These are phyloP conservation scores for Microcebus murinus DNA, from an alignment of 2,113 vertebrate species.

Conservation along the genomic window DNA sequence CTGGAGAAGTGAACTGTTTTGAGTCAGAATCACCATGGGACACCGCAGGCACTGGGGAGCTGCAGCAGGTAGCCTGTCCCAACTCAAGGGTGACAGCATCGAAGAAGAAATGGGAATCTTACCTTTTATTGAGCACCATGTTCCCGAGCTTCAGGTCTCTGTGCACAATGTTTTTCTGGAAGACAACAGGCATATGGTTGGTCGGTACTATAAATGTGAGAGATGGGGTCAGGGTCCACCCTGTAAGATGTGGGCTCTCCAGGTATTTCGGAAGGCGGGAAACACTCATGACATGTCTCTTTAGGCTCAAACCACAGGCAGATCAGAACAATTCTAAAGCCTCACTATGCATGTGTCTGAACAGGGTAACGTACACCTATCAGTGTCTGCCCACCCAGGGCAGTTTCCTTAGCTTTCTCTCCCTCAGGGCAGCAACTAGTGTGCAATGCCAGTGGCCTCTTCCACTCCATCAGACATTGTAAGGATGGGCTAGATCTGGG, in stretches of 20 bases:
- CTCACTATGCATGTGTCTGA: accelerated
- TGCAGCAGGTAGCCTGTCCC: neutral
- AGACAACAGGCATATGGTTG: constrained; percentile 55
- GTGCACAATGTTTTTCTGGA: constrained; percentile 99
- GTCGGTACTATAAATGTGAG: neutral
- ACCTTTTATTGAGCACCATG: constrained; percentile 99
- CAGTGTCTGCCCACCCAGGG: neutral
- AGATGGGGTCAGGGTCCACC: neutral
- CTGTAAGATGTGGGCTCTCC: neutral
- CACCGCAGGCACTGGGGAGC: accelerated
- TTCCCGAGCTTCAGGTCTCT: constrained; percentile 99
- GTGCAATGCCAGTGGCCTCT: neutral
- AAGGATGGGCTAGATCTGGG: neutral
- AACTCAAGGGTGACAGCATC: accelerated
- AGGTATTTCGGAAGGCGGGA: neutral
- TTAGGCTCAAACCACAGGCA: neutral
- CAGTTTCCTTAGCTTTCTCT: neutral
- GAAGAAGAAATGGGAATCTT: constrained; percentile 63
- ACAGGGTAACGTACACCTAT: accelerated
- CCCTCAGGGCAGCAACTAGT: neutral
- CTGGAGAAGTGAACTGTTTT: neutral
- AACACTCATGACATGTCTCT: neutral
- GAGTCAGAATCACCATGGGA: neutral
- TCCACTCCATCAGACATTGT: neutral
- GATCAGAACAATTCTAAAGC: neutral